A percentile compares a stretch with the other conserved stretches of the same genome.
These are phyloP conservation scores for Odontamblyopus lacepedii DNA, from an alignment of 2,797 vertebrate genomes.

Conservation along the genomic window DNA sequence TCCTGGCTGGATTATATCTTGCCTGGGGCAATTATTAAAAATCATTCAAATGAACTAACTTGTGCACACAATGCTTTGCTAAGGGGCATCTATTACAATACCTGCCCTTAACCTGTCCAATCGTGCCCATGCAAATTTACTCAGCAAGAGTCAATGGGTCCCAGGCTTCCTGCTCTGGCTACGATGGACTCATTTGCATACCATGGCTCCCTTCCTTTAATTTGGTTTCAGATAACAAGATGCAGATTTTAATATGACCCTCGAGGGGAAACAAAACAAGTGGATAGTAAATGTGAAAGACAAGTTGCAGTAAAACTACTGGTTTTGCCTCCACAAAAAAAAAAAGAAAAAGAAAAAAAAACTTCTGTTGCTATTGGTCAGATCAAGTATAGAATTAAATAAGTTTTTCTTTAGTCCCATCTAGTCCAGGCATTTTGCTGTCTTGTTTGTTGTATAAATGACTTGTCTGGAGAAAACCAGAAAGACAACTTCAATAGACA, in stretches of 20 bases:
- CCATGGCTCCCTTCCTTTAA: constrained; percentile 58
- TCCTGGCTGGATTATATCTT: constrained; percentile 49
- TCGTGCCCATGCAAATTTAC: constrained; percentile 74
- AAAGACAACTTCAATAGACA: background rate
- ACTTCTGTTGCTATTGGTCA: background rate
- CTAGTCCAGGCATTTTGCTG: background rate
- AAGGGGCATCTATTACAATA: constrained; percentile 67
- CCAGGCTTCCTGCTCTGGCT: constrained; percentile 54
- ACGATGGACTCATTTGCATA: constrained; percentile 69
- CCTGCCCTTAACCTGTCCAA: constrained; percentile 68
- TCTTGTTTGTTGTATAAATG: background rate
- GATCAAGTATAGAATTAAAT: background rate
- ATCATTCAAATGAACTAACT: constrained; percentile 74
- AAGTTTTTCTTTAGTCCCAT: background rate
- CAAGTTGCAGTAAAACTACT: background rate
- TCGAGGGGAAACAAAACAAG: constrained; percentile 60
- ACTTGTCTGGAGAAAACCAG: background rate
- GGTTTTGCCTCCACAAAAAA: background rate
- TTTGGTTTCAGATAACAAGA: constrained; percentile 73
- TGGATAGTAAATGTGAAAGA: background rate
- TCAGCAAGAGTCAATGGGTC: constrained; percentile 60
- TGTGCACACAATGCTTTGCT: constrained; percentile 75
- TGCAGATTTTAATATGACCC: constrained; percentile 61
- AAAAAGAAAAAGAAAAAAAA: no score
- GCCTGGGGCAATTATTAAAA: constrained; percentile 63